Evolutionary conservation across 2,113 vertebrate genomes (phyloP).

Genomic region (Pseudorectes ferrugineus): DNA sequence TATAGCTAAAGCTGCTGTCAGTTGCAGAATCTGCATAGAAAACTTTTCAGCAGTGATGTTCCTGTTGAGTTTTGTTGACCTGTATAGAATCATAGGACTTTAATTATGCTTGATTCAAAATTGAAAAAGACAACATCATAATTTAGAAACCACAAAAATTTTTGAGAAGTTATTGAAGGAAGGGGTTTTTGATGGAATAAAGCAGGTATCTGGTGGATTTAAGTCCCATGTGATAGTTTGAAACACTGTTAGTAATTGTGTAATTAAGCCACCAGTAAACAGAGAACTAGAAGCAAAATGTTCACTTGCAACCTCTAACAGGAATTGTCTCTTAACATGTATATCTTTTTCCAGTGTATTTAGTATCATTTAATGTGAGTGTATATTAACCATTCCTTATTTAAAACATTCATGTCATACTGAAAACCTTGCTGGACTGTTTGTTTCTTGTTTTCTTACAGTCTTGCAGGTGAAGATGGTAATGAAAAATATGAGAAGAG

Average conservation of each 20-base stretch:
- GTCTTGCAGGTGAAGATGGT: constrained; percentile 39
- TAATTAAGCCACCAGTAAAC: background rate
- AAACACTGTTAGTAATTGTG: background rate
- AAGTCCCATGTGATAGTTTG: background rate
- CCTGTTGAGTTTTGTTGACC: background rate
- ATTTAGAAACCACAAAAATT: background rate
- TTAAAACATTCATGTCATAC: background rate
- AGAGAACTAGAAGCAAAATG: background rate
- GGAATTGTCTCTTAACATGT: background rate
- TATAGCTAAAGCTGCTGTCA: background rate
- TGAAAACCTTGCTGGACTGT: background rate
- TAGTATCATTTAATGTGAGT: background rate
- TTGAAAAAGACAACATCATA: background rate
- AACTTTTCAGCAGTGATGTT: background rate
- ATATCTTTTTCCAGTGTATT: background rate
- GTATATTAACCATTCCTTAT: background rate
- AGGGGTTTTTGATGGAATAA: background rate
- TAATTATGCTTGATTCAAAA: background rate
- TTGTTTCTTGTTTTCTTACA: constrained; percentile 1
- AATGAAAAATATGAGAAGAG: constrained; percentile 81
- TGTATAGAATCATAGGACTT: background rate
- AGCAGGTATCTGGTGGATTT: background rate
- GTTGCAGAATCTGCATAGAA: background rate
- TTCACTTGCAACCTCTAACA: background rate
- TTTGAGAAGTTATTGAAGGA: background rate